Base-by-base conservation (phyloP, 1,140 invertebrate genomes). In the Panagrolaimus sp. region DNA sequence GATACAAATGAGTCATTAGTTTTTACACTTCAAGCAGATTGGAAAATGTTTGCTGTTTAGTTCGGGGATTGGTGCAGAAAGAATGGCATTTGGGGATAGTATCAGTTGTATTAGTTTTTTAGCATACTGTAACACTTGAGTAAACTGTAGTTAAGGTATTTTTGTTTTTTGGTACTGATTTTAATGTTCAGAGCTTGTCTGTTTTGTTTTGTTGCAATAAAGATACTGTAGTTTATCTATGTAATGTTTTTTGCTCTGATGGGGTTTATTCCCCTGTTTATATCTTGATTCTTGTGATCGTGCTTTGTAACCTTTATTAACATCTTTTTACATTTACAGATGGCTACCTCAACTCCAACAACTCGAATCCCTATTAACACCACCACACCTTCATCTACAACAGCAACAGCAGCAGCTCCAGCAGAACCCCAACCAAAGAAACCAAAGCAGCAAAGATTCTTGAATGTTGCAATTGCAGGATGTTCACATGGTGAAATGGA, bases 401-500 rank as follows among this genome's bases (percentile, higher is more conserved):
- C n/a, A n/a, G n/a, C n/a, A n/a, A n/a, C n/a, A n/a, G 15, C 10
- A 17, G 12, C n/a, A 28, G 28, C 12, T 26, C 17, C 8, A 58
- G 21, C 17, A 58, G 21, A 1, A 24, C 28, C 52, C 17, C 52
- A 0, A 28, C 52, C 17, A 52, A 52, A 52, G 17, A 58, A 26
- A 8, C 14, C 52, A n/a, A n/a, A 26, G 52, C 32, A 28, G 10
- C 52, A 58, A 58, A 0, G 52, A 0, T 28, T n/a, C 10, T n/a
- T 71, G 12, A 44, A 65, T 38, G 17, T 98, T 63, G 95, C 94
- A 7, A 86, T 98, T 0, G 93, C 95, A 88, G 96, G 96, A 65
- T 99, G 96, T 87, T 91, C 92, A 76, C 95, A 99, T 86, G 96
- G 96, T 3, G 93, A 96, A 83, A 85, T 99, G 68, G 94, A 98